Base-by-base conservation (phyloP, 2,888 invertebrate species). In the Axea sp. region DNA sequence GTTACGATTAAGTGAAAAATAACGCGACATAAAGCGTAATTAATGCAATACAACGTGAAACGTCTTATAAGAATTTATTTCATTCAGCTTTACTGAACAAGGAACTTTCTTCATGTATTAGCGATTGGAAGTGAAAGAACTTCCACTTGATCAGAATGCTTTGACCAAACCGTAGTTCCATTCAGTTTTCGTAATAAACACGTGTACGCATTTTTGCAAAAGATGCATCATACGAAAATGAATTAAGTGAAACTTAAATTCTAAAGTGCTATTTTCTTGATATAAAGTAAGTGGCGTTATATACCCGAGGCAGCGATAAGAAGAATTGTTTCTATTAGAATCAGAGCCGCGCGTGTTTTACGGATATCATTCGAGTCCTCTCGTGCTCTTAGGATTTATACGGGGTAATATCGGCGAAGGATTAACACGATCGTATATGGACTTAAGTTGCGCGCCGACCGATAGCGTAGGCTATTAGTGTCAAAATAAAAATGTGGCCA, bases 401-500 rank as follows among this genome's bases (percentile, higher is more conserved):
- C 59, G 71, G 81, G 77, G 85, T 84, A 86, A 87, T 87, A 87
- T 86, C 83, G 84, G 81, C 79, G 78, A 80, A 79, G 85, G 86
- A 86, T 87, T 86, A 87, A 84, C 83, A 81, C 83, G 84, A 84
- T 85, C 84, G 83, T 80, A 78, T 73, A 82, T 82, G 81, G 82
- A 84, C 85, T 83, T 83, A 82, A 84, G 83, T 84, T 83, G 80
- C 82, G 81, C 81, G 81, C 82, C 79, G 79, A 76, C 81, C 84
- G 86, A 85, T 86, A 86, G 80, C 83, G 78, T 78, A 79, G 82
- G 86, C 86, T 86, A 86, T 87, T 87, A 87, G 85, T 85, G 86
- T 86, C 86, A 85, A 87, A 87, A 86, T 86, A 86, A 87, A 87
- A 87, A 86, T 86, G 85, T 86, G 83, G 83, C 83, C 81, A 82